Percentiles rank a stretch among this genome's conserved stretches.
Evolutionary conservation across 2,797 vertebrate species (phyloP).

Genomic region (Syncerus caffer): DNA sequence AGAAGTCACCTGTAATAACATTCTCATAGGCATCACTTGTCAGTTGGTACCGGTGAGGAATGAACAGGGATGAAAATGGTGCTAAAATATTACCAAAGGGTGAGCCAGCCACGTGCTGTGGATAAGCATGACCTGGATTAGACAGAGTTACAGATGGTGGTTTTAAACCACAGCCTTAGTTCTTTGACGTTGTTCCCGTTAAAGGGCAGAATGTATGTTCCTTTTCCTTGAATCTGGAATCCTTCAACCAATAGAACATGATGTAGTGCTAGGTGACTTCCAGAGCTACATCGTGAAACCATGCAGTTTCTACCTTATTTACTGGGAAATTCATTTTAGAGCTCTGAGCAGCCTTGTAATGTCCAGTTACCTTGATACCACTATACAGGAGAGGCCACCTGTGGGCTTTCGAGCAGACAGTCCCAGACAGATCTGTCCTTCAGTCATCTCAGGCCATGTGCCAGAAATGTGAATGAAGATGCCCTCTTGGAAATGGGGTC

Average conservation of each 20-base stretch:
- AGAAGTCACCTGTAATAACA: neutral
- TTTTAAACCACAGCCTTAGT: neutral
- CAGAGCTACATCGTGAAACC: neutral
- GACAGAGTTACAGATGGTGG: neutral
- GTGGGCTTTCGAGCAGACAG: neutral
- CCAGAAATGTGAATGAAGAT: neutral
- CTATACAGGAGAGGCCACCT: neutral
- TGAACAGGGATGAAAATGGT: neutral
- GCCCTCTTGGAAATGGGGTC: neutral
- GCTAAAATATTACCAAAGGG: neutral
- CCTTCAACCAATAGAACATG: neutral
- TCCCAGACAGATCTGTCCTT: neutral
- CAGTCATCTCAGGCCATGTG: neutral
- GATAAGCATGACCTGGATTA: neutral
- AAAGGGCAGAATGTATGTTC: neutral
- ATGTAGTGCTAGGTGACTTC: neutral
- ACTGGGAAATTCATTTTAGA: neutral
- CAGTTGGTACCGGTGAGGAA: neutral
- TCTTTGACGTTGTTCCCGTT: neutral
- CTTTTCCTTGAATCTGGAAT: neutral
- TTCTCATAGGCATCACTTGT: neutral
- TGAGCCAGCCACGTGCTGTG: neutral
- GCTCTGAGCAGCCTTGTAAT: neutral
- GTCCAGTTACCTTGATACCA: neutral
- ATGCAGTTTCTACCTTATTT: neutral